These are phyloP conservation scores for Cathartes aura DNA, from an alignment of 2,113 vertebrate species.

Conservation along the genomic window DNA sequence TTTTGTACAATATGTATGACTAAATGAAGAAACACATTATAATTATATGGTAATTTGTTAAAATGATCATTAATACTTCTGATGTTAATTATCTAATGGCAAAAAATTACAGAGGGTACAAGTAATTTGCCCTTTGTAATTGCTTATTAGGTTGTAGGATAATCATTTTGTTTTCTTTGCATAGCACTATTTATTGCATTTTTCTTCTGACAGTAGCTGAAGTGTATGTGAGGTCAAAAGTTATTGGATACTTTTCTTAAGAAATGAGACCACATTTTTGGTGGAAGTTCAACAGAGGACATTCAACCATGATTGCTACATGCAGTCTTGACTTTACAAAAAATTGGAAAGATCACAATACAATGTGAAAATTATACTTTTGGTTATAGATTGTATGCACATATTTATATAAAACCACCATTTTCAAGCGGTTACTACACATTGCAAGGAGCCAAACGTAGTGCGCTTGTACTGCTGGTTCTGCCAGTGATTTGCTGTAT, in stretches of 20 bases:
- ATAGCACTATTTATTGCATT: neutral
- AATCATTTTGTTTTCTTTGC: constrained; percentile 45
- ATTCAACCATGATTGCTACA: neutral
- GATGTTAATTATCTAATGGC: constrained; percentile 61
- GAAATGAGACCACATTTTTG: neutral
- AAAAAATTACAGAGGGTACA: constrained; percentile 55
- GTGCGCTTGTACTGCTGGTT: neutral
- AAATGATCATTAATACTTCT: constrained; percentile 60
- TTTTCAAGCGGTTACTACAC: neutral
- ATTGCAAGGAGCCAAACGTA: accelerated
- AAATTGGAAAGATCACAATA: neutral
- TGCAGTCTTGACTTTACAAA: neutral
- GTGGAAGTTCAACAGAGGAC: neutral
- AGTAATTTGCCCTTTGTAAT: constrained; percentile 41
- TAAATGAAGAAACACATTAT: constrained; percentile 46
- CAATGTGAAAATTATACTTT: neutral
- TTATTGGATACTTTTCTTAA: neutral
- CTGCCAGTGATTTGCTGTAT: neutral
- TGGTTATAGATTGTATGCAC: neutral
- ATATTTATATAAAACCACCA: neutral
- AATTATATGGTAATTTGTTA: constrained; percentile 56
- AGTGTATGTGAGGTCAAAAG: constrained; percentile 11
- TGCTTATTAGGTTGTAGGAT: constrained; percentile 23
- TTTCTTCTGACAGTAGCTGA: constrained; percentile 30
- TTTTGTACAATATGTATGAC: neutral